Base-by-base conservation (phyloP, 1,140 invertebrate genomes). In the Drosophila baimaii region DNA sequence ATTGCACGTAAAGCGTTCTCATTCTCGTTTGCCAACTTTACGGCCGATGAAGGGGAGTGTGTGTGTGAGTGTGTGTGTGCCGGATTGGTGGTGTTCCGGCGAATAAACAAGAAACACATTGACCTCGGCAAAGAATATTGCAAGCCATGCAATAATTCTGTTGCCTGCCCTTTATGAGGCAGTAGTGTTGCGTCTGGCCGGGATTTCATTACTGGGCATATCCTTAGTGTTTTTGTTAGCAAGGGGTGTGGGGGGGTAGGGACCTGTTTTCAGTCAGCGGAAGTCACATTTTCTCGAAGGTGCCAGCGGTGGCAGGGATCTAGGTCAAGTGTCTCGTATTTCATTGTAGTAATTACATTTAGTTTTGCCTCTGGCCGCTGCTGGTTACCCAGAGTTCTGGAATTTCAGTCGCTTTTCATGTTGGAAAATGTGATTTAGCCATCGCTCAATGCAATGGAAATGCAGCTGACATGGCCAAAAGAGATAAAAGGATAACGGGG, bases 321-420 rank as follows among this genome's bases (percentile, higher is more conserved):
- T 88, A 56, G 82, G 82, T 89, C 83, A 89, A 88, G 84, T 79
- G 68, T 47, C 66, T 64, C 70, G 63, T 83, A 80, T 88, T 86
- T 83, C 76, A 74, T 88, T 62, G 66, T 55, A 55, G 84, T 79
- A 89, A 86, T 86, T 86, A 88, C 84, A 77, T 88, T 79, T 66
- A 31, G 29, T 59, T 76, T 79, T 62, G 37, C 51, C 76, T 73
- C 33, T 59, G 73, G 63, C 52, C 41, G 29, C 43, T 49, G 27
- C 29, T 21, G 49, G 51, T 46, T 23, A 56, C 25, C 23, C 55
- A 19, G 39, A 15, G 25, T 49, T 44, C 51, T 41, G 57, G 29
- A 51, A 73, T 44, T 44, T 33, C 51, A 57, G 9, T 39, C 10
- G 31, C 19, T 13, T 35, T 29, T 4, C 15, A 62, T 19, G 43